Conservation (phyloP, 2,113 vertebrate species). For the Jacana jacana region DNA sequence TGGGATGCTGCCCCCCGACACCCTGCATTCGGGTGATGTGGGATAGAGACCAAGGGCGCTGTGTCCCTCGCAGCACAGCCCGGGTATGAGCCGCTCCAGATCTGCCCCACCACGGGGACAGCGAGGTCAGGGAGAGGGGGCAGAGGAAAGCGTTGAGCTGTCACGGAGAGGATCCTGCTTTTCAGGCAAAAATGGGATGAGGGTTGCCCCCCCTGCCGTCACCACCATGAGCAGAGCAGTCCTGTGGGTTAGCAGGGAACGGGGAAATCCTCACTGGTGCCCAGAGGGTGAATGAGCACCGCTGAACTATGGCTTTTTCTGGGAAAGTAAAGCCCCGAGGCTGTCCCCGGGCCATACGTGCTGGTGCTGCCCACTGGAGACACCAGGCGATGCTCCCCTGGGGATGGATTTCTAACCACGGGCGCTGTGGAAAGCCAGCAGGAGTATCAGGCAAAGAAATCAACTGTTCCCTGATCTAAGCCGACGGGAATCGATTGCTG, state of each 20-base stretch:
- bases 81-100: background rate
- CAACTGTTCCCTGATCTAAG: background rate
- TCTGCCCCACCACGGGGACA: fast-evolving
- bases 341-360: fast-evolving
- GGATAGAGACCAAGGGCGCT: background rate
- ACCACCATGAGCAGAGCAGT: background rate
- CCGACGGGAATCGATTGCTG: background rate
- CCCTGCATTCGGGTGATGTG: fast-evolving
- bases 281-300: background rate
- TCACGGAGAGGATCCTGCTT: background rate
- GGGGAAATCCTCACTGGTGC: background rate
- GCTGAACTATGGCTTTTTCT: background rate
- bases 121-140: background rate
- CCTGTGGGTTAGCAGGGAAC: background rate
- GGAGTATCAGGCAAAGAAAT: background rate
- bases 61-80: background rate
- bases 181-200: background rate
- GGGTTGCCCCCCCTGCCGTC: no score
- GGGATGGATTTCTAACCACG: background rate
- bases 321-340: background rate
- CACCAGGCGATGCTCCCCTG: fast-evolving
- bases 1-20: background rate
- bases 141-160: background rate
- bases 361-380: fast-evolving
- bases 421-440: background rate